Evolutionary conservation across 2,888 invertebrate species (phyloP).

Genomic region (Polylopha cassiicola): DNA sequence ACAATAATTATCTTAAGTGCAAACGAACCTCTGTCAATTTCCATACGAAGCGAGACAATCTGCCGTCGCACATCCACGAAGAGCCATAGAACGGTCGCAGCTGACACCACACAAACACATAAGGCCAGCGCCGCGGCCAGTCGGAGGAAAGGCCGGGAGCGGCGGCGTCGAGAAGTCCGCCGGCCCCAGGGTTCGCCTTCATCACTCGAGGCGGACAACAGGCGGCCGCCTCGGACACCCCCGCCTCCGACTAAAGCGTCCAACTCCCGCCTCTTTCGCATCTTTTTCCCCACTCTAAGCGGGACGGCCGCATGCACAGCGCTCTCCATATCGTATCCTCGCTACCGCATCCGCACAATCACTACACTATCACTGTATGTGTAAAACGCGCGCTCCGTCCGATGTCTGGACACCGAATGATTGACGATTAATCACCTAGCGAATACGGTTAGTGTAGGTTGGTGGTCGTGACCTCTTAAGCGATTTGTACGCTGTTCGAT

Average conservation of each 20-base stretch:
- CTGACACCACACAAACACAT: conserved; percentile 80
- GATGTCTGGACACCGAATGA: conserved; percentile 48
- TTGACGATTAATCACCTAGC: too few relatives aligned
- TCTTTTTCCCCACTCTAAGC: conserved; percentile 83
- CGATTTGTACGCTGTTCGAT: too few relatives aligned
- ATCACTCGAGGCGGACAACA: conserved; percentile 79
- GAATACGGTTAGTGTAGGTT: too few relatives aligned
- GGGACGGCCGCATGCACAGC: conserved; percentile 79
- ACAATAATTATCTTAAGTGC: conserved; percentile 5
- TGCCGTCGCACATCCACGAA: conserved; percentile 82
- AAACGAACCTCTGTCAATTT: conserved; percentile 81
- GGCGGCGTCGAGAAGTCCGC: conserved; percentile 50
- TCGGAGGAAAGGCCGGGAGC: conserved; percentile 73
- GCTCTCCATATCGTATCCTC: conserved; percentile 60
- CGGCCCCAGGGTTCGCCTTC: conserved; percentile 76
- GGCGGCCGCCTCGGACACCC: conserved; percentile 69
- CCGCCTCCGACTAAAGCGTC: conserved; percentile 82
- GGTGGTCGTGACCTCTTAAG: too few relatives aligned
- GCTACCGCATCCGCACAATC: conserved; percentile 64
- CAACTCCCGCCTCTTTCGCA: conserved; percentile 85
- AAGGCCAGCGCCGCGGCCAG: conserved; percentile 79
- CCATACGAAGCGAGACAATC: conserved; percentile 79
- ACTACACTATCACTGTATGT: conserved; percentile 24
- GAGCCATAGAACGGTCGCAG: conserved; percentile 81
- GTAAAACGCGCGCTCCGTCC: conserved; percentile 42